These are phyloP conservation scores for Lynx canadensis DNA, from an alignment of 2,113 vertebrate species.

Conservation along the genomic window DNA sequence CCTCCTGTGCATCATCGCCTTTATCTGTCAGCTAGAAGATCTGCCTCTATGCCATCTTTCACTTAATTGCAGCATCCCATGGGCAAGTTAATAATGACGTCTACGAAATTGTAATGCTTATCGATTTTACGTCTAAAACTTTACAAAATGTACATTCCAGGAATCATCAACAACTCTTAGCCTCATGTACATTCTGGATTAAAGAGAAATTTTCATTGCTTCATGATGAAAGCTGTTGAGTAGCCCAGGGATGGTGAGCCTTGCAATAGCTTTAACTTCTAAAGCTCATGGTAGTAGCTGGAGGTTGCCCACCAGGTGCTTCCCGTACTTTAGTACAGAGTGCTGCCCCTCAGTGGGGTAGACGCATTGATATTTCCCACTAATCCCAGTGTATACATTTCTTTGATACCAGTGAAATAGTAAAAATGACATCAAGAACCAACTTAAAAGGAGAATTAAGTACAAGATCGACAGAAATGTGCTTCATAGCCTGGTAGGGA, in stretches of 20 bases:
- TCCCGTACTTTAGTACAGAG: background rate
- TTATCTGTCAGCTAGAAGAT: background rate
- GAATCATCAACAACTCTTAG: background rate
- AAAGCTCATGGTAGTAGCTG: background rate
- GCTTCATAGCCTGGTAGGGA: background rate
- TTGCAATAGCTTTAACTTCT: background rate
- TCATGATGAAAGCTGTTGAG: background rate
- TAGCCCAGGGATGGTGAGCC: background rate
- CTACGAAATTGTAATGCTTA: background rate
- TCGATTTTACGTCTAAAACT: background rate
- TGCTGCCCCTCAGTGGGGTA: background rate
- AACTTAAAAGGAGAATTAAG: background rate
- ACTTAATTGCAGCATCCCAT: background rate
- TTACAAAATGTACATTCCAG: background rate
- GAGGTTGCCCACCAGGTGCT: background rate
- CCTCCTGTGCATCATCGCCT: background rate
- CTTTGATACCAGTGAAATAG: background rate
- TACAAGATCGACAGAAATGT: background rate
- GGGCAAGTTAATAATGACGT: background rate
- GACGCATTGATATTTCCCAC: background rate
- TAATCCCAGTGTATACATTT: background rate
- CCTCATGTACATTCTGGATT: background rate
- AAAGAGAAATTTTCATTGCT: background rate
- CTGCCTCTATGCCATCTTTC: background rate
- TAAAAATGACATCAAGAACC: background rate